Percentiles rank a stretch among this genome's conserved stretches.
Evolutionary conservation across 2,888 invertebrate genomes (phyloP).

Genomic region (Dynastes maya): DNA sequence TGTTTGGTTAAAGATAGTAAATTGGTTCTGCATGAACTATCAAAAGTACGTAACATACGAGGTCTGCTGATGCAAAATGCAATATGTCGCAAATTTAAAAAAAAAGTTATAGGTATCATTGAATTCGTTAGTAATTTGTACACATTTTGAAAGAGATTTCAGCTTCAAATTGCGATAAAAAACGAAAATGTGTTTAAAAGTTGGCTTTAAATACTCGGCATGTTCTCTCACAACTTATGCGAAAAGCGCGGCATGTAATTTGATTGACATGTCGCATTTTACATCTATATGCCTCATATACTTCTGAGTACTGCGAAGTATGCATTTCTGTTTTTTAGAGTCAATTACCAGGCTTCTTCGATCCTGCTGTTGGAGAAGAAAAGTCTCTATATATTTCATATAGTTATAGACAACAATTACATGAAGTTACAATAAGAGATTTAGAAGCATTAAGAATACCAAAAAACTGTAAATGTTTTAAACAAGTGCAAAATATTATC

Average conservation of each 20-base stretch:
- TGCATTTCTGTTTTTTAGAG: slow-evolving; percentile 76
- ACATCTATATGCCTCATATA: neutral
- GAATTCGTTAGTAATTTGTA: too few species aligned
- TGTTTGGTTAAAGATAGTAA: slow-evolving; percentile 94
- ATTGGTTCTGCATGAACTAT: slow-evolving; percentile 86
- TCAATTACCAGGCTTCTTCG: slow-evolving; percentile 96
- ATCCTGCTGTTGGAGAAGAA: slow-evolving; percentile 94
- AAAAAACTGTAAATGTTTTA: slow-evolving; percentile 73
- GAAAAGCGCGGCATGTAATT: too few species aligned
- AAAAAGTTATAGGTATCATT: too few species aligned
- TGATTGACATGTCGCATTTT: too few species aligned
- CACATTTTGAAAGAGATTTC: too few species aligned
- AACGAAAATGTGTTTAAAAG: too few species aligned
- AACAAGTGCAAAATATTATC: neutral
- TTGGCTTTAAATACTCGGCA: too few species aligned
- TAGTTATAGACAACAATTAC: slow-evolving; percentile 84
- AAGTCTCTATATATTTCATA: slow-evolving; percentile 92
- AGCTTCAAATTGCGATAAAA: too few species aligned
- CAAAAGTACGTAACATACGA: slow-evolving; percentile 78
- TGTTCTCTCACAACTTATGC: too few species aligned
- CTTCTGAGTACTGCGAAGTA: neutral
- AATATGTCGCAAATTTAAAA: too few species aligned
- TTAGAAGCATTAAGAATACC: slow-evolving; percentile 87
- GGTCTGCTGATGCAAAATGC: too few species aligned
- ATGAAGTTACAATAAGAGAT: slow-evolving; percentile 86